These are phyloP conservation scores for Acrossocheilus wenchowensis DNA, from an alignment of 2,797 vertebrate genomes.

Conservation along the genomic window DNA sequence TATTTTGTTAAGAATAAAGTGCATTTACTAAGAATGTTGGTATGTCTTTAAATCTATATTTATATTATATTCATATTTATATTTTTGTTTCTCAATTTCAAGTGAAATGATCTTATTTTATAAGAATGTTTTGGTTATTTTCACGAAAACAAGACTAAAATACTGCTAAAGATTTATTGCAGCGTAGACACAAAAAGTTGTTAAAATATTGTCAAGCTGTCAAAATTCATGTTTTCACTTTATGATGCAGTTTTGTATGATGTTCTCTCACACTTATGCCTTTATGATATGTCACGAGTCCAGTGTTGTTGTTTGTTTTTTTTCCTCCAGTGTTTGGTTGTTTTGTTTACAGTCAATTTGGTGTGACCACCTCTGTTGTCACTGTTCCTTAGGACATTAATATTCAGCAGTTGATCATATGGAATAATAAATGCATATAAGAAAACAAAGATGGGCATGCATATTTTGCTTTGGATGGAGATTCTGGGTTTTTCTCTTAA, in stretches of 20 bases:
- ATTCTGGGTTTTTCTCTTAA: background rate
- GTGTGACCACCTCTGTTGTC: background rate
- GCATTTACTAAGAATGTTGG: background rate
- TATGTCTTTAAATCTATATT: background rate
- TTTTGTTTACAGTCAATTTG: slow-evolving; percentile 19
- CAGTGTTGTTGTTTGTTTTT: background rate
- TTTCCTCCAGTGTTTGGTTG: background rate
- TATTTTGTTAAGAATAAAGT: background rate
- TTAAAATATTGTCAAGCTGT: background rate
- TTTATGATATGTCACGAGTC: background rate
- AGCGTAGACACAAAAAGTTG: background rate
- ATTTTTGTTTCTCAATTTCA: background rate
- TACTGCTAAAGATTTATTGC: background rate
- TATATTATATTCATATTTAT: background rate
- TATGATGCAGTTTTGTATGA: background rate
- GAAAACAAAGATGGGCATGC: background rate
- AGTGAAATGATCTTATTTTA: slow-evolving; percentile 10
- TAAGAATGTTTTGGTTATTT: slow-evolving; percentile 1
- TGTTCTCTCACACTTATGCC: background rate
- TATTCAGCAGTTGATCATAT: background rate
- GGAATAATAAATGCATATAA: slow-evolving; percentile 11
- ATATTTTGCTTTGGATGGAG: background rate
- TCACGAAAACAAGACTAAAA: background rate
- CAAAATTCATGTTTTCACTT: background rate
- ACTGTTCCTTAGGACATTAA: background rate